These are phyloP conservation scores for Scatophagus argus DNA, from an alignment of 2,113 vertebrate species.

Conservation along the genomic window DNA sequence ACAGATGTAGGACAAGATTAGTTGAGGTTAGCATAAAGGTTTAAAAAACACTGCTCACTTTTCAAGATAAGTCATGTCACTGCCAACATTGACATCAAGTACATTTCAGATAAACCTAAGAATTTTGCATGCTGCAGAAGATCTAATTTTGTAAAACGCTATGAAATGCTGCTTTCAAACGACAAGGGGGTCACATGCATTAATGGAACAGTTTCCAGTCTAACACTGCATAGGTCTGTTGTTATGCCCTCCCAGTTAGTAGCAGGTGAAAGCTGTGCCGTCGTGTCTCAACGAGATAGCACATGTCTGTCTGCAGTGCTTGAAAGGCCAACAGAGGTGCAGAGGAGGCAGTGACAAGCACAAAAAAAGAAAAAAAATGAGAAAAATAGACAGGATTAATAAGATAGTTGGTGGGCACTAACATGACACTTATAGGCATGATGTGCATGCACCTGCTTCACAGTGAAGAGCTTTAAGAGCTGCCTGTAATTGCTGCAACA, in stretches of 20 bases:
- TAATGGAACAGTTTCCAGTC: not conserved
- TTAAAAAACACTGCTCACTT: conserved; percentile 15
- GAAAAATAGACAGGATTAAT: conserved; percentile 21
- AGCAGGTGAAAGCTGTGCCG: not conserved
- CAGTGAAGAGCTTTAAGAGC: conserved; percentile 39
- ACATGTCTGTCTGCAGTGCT: not conserved
- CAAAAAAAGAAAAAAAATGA: not conserved
- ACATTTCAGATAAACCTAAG: not conserved
- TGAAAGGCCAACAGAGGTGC: not conserved
- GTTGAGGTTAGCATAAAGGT: conserved; percentile 26
- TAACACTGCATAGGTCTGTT: not conserved
- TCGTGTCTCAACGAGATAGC: not conserved
- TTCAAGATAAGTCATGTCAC: not conserved
- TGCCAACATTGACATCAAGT: conserved; percentile 12
- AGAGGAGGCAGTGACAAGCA: not conserved
- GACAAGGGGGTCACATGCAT: not conserved
- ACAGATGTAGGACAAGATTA: conserved; percentile 41
- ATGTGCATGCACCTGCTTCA: conserved; percentile 25
- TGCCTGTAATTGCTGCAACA: conserved; percentile 19
- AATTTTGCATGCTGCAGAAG: not conserved
- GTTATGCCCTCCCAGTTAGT: not conserved
- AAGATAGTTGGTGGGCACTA: conserved; percentile 10
- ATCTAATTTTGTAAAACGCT: not conserved
- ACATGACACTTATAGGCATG: not conserved
- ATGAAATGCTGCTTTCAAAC: not conserved